These are phyloP conservation scores for Bubo bubo DNA, from an alignment of 2,113 vertebrate species.

Conservation along the genomic window DNA sequence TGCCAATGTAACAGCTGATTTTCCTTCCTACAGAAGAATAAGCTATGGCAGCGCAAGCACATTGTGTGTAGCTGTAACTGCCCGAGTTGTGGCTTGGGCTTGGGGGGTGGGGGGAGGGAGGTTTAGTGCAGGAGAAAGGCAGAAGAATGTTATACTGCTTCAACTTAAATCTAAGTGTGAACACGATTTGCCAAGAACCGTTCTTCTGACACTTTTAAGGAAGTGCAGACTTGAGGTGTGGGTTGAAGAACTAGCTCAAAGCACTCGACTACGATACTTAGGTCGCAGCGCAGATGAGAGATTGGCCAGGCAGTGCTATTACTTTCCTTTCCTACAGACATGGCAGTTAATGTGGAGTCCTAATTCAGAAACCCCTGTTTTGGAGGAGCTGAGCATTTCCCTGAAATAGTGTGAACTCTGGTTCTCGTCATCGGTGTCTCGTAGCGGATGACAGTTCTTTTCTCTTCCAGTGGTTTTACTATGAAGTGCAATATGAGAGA, in stretches of 20 bases:
- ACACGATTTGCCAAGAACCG: neutral
- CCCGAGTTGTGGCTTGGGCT: neutral
- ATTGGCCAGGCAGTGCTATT: neutral
- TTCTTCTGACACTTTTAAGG: neutral
- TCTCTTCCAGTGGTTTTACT: neutral
- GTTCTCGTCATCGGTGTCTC: accelerated
- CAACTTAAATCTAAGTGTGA: neutral
- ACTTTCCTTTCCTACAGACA: neutral
- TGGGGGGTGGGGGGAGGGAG: no score
- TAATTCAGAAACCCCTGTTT: neutral
- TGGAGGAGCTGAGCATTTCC: neutral
- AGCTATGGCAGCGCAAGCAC: neutral
- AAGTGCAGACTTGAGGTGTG: neutral
- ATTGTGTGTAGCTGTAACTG: neutral
- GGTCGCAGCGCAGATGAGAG: accelerated
- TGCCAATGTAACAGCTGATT: neutral
- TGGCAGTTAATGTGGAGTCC: neutral
- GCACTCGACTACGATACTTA: neutral
- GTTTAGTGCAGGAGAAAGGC: neutral
- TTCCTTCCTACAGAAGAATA: neutral
- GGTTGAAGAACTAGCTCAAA: neutral
- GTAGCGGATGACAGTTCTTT: neutral
- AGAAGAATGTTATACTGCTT: neutral
- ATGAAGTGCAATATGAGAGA: neutral
- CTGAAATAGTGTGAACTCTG: accelerated